A percentile compares a stretch with the other conserved stretches of the same genome.
These are phyloP conservation scores for Tetramorium bicarinatum DNA, from an alignment of 2,888 invertebrate species.

Conservation along the genomic window DNA sequence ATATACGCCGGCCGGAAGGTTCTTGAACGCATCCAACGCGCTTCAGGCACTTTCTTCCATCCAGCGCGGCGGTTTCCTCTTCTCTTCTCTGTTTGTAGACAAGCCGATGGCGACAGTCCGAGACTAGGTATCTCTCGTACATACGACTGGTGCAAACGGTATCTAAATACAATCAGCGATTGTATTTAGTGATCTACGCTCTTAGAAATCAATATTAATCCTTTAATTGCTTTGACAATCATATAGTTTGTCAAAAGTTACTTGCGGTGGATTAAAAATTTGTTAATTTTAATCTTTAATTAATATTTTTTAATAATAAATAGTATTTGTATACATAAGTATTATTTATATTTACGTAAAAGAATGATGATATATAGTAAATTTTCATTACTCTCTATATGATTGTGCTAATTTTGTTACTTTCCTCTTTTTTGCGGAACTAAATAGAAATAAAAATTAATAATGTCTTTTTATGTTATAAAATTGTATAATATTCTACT, in stretches of 20 bases:
- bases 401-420: not conserved
- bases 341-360: too few species aligned
- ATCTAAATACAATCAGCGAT: slow-evolving; percentile 1
- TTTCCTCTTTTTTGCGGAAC: not conserved
- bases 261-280: not conserved
- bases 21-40: slow-evolving; percentile 79
- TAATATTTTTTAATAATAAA: not conserved
- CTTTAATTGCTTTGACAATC: not conserved
- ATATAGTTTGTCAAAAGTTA: not conserved
- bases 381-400: not conserved
- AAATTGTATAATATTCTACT: not conserved
- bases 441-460: not conserved
- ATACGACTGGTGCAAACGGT: slow-evolving; percentile 2
- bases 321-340: too few species aligned
- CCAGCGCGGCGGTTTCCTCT: slow-evolving; percentile 45
- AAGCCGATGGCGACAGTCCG: slow-evolving; percentile 14
- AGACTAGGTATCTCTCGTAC: slow-evolving; percentile 7
- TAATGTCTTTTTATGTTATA: not conserved
- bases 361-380: not conserved
- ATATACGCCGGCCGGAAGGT: slow-evolving; percentile 75
- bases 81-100: slow-evolving; percentile 38
- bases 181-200: slow-evolving; percentile 1
- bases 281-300: not conserved
- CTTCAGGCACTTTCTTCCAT: slow-evolving; percentile 67
- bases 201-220: not conserved